Evolutionary conservation across 1,140 invertebrate genomes (phyloP).

Genomic region (Atta texana): DNA sequence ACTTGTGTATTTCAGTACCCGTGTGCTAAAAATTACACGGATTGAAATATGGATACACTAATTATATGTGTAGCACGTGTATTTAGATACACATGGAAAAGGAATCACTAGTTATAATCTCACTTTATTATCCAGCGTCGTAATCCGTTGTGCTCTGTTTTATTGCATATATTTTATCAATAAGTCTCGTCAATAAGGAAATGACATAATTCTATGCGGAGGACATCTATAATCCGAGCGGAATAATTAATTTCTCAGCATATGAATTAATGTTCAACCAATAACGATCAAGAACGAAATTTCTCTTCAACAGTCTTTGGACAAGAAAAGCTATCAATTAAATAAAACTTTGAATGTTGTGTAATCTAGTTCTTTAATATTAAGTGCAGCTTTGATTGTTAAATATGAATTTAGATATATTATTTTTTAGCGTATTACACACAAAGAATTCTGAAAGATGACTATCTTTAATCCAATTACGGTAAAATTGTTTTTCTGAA

Average conservation of each 20-base stretch:
- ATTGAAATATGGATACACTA: no score
- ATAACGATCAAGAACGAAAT: not conserved
- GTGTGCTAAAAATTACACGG: no score
- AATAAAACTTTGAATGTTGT: not conserved
- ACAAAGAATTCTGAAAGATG: not conserved
- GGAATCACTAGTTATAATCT: conserved; percentile 9
- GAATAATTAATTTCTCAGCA: conserved; percentile 63
- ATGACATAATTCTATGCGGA: conserved; percentile 37
- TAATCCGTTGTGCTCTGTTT: conserved; percentile 33
- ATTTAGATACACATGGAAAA: no score
- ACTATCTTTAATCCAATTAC: not conserved
- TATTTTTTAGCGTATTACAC: not conserved
- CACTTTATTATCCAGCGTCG: conserved; percentile 27
- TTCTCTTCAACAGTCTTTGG: not conserved
- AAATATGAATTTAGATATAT: not conserved
- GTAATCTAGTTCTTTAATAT: not conserved
- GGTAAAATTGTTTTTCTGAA: not conserved
- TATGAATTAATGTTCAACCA: conserved; percentile 63
- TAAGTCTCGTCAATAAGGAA: conserved; percentile 61
- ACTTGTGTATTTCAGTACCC: no score
- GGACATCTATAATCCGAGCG: conserved; percentile 51
- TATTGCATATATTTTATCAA: conserved; percentile 56
- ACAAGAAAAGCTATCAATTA: conserved; percentile 4
- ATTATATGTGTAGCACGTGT: no score
- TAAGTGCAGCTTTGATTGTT: not conserved